Evolutionary conservation across 1,140 invertebrate species (phyloP), one percentile per base, ranked within the genome.

Genomic region (Nebria ingens): DNA sequence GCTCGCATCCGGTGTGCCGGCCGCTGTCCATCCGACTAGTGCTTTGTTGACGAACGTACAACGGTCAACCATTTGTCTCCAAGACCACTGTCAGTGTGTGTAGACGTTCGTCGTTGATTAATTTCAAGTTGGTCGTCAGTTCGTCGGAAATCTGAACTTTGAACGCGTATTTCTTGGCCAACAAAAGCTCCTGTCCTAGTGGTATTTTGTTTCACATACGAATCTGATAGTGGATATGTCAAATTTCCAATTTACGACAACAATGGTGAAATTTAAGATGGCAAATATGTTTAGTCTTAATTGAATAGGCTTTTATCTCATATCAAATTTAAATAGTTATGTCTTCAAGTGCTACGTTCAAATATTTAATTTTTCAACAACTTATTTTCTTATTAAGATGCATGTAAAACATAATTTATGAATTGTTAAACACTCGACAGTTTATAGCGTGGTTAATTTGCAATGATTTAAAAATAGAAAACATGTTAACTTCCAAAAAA

Each of bases 1-100:
- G 12, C 50, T 34, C n/a, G 25, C 57, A 60, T 63, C 62, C 62
- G 60, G 62, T 63, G 3, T 6, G 40, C 17, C n/a, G n/a, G n/a
- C n/a, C n/a, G n/a, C 40, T 34, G 53, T 49, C 58, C 58, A 55
- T 58, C 25, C 59, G 55, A 59, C 55, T 59, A 56, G 54, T 54
- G 54, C 57, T 60, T 59, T 59, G 58, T 61, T 63, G 62, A 63
- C 58, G 54, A 60, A 57, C 58, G 54, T 55, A 58, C 62, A 58
- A 63, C 25, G 6, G n/a, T n/a, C 25, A 34, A n/a, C n/a, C n/a
- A n/a, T n/a, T 34, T n/a, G n/a, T 34, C 25, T 6, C 25, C n/a
- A n/a, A 6, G 6, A 34, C 25, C 25, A 34, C n/a, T n/a, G 25
- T 34, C 25, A 34, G 25, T 34, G 40, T 17, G n/a, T n/a, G 25